Base-by-base conservation (phyloP, 92 coral and sea anemone species). In the Meandrina meandrites region DNA sequence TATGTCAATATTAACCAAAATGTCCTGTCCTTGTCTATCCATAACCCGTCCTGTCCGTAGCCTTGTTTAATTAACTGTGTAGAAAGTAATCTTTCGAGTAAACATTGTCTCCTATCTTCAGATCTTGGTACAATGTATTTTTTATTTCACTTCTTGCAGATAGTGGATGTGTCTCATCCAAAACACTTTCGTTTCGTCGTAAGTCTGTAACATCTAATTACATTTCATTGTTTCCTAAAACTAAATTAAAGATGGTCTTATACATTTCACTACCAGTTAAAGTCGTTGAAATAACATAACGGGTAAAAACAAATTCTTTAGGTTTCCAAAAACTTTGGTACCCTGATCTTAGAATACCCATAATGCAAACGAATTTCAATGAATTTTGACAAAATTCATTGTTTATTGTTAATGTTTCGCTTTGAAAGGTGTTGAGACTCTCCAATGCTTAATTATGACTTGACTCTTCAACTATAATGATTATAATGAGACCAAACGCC, bases 321-420 rank as follows among this genome's bases (percentile, higher is more conserved):
- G 28, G 19, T 21, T 60, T 22, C 67, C 10, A 60, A 60, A 57
- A 60, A 1, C 27, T 5, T 60, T 60, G 28, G 3, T 22, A 60
- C 67, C 67, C 27, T 18, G 67, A 34, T 70, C 75, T 11, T 30
- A 16, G 75, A 70, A 70, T 70, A 70, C 21, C 60, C 75, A 14
- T 16, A 70, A 70, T 70, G 75, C 75, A 70, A 70, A 11, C 75
- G 75, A 69, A 69, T 31, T 69, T 34, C 75, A 69, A 69, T 69
- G 75, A 69, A 69, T 69, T 12, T 31, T 31, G 21, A 21, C 67
- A 60, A 60, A 60, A 2, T 22, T 19, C 67, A 17, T 0, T 21
- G 4, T 1, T 70, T 17, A n/a, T 12, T 35, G 5, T n/a, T n/a
- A n/a, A n/a, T n/a, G 37, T 16, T 68, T 68, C 69, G 69, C 69